These are phyloP conservation scores for Tenthredo livida DNA, from an alignment of 2,888 invertebrate species.

Conservation along the genomic window DNA sequence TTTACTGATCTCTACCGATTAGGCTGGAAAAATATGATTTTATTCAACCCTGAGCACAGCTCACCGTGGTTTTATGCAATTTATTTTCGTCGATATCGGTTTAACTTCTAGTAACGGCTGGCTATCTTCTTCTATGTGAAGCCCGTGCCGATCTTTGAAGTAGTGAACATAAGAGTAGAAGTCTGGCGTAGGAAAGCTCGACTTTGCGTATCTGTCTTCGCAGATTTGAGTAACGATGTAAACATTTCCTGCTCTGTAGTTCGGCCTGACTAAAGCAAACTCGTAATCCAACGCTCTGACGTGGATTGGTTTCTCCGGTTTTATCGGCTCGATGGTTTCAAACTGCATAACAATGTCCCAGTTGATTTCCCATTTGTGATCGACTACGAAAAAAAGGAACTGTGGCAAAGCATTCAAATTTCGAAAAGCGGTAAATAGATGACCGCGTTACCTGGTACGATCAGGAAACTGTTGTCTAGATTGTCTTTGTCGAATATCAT, in stretches of 20 bases:
- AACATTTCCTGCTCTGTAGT: constrained; percentile 83
- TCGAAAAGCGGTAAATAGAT: not conserved
- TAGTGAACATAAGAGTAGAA: constrained; percentile 87
- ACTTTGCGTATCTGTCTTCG: constrained; percentile 83
- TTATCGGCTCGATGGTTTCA: constrained; percentile 76
- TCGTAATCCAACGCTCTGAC: constrained; percentile 84
- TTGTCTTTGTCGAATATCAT: constrained; percentile 81
- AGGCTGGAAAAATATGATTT: not conserved
- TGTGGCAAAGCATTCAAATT: not conserved
- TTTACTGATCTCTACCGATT: not conserved
- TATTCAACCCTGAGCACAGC: not conserved
- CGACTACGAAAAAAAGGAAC: constrained; percentile 54
- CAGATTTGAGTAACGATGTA: constrained; percentile 87
- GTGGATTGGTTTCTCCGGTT: constrained; percentile 75
- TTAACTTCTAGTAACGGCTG: constrained; percentile 93
- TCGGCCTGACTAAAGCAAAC: constrained; percentile 90
- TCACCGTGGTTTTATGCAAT: constrained; percentile 82
- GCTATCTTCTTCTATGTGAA: constrained; percentile 82
- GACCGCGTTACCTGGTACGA: constrained; percentile 73
- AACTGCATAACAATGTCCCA: constrained; percentile 81
- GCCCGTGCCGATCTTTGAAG: constrained; percentile 86
- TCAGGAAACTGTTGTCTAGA: constrained; percentile 78
- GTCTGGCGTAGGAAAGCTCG: constrained; percentile 83
- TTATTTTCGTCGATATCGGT: constrained; percentile 81
- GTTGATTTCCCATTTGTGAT: constrained; percentile 80